Evolutionary conservation across 2,113 vertebrate genomes (phyloP), one percentile per base, ranked within the genome.

Genomic region (Trogon surrucura): DNA sequence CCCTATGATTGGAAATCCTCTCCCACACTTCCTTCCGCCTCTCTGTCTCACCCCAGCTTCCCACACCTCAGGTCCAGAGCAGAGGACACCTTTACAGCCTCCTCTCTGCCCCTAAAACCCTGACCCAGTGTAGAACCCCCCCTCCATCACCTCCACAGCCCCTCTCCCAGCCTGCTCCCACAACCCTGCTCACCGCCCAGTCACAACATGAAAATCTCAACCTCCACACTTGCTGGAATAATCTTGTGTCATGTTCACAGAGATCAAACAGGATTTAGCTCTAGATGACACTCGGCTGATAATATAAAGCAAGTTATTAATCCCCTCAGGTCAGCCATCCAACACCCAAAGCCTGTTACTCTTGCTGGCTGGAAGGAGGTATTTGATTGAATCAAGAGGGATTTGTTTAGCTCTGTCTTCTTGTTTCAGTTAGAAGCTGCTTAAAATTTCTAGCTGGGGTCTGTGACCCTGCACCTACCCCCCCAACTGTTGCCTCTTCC

Each of bases 191-290:
- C 96, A 60, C 48, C 10, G 8, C 66, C 54, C 10, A 4, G n/a
- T 56, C 81, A 61, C 89, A 72, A 66, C 20, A 64, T 21, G 16
- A 85, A 95, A 94, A 88, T 73, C 78, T 61, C 95, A 56, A 4
- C 81, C 95, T 94, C 75, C 5, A 1, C 48, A 53, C 90, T 88
- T 45, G 90, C 88, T 80, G 82, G 73, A 95, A 95, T 96, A 94
- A 97, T 96, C 95, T 88, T 36, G 30, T 95, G 95, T 86, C 88
- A 80, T 96, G 90, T 96, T 94, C 95, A 26, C 75, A 87, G 96
- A 95, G 95, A 97, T 97, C 94, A 98, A 92, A 67, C 75, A 73
- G 96, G 96, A 97, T 97, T 98, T 97, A 97, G 96, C 97, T 85
- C 96, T 93, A 81, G 95, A 96, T 96, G 93, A 93, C 96, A 93